Evolutionary conservation across 2,888 invertebrate species (phyloP).

Genomic region (Orthosia gracilis): DNA sequence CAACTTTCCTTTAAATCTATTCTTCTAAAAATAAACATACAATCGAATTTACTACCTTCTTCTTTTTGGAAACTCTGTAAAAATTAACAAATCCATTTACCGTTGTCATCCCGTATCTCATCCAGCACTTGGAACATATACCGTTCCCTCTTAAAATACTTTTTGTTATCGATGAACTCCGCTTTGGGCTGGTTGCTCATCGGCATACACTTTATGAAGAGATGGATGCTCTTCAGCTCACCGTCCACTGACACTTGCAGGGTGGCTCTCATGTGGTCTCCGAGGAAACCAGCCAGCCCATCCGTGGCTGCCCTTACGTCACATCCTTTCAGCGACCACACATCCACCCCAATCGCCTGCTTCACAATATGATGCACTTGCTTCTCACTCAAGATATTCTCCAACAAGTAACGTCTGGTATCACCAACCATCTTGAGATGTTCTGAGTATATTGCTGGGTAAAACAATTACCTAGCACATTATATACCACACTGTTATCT

Average conservation of each 20-base stretch:
- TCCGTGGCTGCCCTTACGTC: slow-evolving; percentile 73
- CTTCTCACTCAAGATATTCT: slow-evolving; percentile 73
- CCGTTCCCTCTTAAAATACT: slow-evolving; percentile 79
- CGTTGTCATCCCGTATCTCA: slow-evolving; percentile 70
- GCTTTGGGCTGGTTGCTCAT: slow-evolving; percentile 78
- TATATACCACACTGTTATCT: slow-evolving; percentile 51
- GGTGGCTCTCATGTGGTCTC: slow-evolving; percentile 78
- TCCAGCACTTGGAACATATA: slow-evolving; percentile 79
- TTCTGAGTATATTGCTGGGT: slow-evolving; percentile 10
- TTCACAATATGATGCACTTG: slow-evolving; percentile 73
- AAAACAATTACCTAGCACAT: slow-evolving; percentile 15
- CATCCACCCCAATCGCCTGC: slow-evolving; percentile 57
- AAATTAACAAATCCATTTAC: slow-evolving; percentile 56
- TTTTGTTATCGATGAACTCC: slow-evolving; percentile 75
- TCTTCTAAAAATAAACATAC: too few species aligned
- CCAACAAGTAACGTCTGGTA: slow-evolving; percentile 52
- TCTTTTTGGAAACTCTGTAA: too few species aligned
- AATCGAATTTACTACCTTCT: too few species aligned
- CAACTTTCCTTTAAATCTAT: too few species aligned
- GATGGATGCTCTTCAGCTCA: slow-evolving; percentile 62
- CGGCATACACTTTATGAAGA: slow-evolving; percentile 84
- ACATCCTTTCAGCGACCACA: slow-evolving; percentile 63
- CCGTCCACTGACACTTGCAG: slow-evolving; percentile 69
- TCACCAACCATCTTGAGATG: slow-evolving; percentile 67
- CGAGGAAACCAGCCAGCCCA: slow-evolving; percentile 82